Base-by-base conservation (phyloP, 2,113 vertebrate species). In the human region DNA sequence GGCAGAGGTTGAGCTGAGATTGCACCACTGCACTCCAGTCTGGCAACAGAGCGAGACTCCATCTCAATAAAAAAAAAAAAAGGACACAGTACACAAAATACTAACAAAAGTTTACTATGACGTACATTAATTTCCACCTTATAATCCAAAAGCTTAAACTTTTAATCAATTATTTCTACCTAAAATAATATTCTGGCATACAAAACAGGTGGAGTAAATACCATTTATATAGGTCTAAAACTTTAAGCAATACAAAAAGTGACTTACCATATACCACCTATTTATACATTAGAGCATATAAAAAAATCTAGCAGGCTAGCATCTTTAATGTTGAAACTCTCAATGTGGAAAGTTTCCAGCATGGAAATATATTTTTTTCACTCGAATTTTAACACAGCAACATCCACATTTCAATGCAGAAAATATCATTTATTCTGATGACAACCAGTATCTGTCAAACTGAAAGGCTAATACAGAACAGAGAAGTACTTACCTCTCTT, bases 401-500 rank as follows among this genome's bases (percentile, higher is more conserved):
- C 76, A 64, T 27, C 55, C 18, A 73, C 68, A 90, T 78, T 27
- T 43, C n/a, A 83, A 17, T 4, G 35, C 17, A 95, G 89, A 87
- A 70, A 72, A 30, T 12, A 43, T 17, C 20, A 8, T 12, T 50
- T 59, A n/a, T 61, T 76, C 59, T 43, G n/a, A 86, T 22, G 64
- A 73, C 8, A 73, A 38, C 40, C 16, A 35, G 32, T 4, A 6
- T 38, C 20, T 8, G 8, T 68, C 61, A 66, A 52, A 23, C 32
- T 2, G 76, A 81, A 88, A 90, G 85, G 59, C 23, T 80, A 43
- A 23, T 6, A 22, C 73, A 68, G 48, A 55, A 45, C 30, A 73
- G 8, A 35, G 32, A 89, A 38, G 90, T 64, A 97, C 99, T 98
- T 98, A 99, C 99, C 98, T 99, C 93, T 99, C 99, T 96, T 99